Base-by-base conservation (phyloP, 2,113 vertebrate genomes). In the Mixornis gularis region DNA sequence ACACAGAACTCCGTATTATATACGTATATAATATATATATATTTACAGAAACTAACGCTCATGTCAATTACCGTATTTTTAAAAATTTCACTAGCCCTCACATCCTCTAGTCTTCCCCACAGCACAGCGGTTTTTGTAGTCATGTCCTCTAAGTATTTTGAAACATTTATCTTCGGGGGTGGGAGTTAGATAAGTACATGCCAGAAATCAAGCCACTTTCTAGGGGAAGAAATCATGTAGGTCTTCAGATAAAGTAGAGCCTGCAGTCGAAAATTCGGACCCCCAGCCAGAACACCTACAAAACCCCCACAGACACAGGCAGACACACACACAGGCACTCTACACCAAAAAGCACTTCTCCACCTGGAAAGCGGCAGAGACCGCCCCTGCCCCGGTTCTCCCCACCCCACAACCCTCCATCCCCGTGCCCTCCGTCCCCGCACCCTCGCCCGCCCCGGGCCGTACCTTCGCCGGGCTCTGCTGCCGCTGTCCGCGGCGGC, bases 131-230 rank as follows among this genome's bases (percentile, higher is more conserved):
- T 27, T 83, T 92, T 79, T 91, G 66, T 24, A 68, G 59, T 40
- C 32, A 74, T 32, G 55, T 92, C 62, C 46, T 65, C 76, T 71
- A 66, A 79, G 65, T 53, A 77, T 89, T 95, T 90, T 72, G 85
- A 89, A 94, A 71, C 63, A 71, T 87, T 84, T 85, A n/a, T 95
- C 87, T 94, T 88, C 69, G 8, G 32, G 70, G 27, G 48, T 55
- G 29, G 59, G 89, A 87, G 93, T 70, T 81, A 92, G 94, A 62
- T 60, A 91, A 94, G 76, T 66, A 65, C 26, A 53, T 36, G 84
- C 55, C 92, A 59, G 85, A 92, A 96, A 97, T 90, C 85, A 91
- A 96, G 89, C 58, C 46, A 32, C 87, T 62, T 94, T 94, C 78
- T 44, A 68, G 46, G 65, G 87, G 76, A 78, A 92, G 78, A 87